Conservation (phyloP, 2,113 vertebrate genomes). For the Boulengerochromis microlepis region DNA sequence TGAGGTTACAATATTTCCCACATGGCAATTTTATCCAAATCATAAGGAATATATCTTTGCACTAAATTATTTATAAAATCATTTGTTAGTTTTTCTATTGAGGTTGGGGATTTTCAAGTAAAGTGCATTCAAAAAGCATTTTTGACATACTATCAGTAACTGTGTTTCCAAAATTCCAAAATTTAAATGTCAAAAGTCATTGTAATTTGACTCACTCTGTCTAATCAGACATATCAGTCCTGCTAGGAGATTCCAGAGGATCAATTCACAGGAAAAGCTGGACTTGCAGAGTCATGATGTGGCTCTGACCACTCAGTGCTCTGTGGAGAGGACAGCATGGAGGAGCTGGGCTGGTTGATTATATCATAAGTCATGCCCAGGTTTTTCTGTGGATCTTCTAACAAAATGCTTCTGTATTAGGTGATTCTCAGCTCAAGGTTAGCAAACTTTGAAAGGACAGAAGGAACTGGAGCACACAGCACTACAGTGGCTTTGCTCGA, state of each 20-base stretch:
- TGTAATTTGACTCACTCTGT: background rate
- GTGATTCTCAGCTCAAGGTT: background rate
- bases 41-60: background rate
- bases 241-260: slow-evolving; percentile 57
- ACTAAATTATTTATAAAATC: background rate
- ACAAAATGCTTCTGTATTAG: background rate
- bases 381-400: background rate
- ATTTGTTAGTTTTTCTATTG: background rate
- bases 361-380: background rate
- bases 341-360: background rate
- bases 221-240: slow-evolving; percentile 16
- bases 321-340: no score
- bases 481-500: background rate
- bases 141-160: background rate
- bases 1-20: background rate
- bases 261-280: slow-evolving; percentile 75
- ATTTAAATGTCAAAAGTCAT: background rate
- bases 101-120: background rate
- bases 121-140: background rate
- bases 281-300: slow-evolving; percentile 52
- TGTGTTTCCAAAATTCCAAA: background rate
- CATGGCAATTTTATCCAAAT: background rate
- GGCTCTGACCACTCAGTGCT: slow-evolving; percentile 39
- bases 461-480: background rate
- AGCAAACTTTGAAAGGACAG: background rate